Evolutionary conservation across 2,888 invertebrate genomes (phyloP), one percentile per base, ranked within the genome.

Genomic region (Drosophila buzzatii): DNA sequence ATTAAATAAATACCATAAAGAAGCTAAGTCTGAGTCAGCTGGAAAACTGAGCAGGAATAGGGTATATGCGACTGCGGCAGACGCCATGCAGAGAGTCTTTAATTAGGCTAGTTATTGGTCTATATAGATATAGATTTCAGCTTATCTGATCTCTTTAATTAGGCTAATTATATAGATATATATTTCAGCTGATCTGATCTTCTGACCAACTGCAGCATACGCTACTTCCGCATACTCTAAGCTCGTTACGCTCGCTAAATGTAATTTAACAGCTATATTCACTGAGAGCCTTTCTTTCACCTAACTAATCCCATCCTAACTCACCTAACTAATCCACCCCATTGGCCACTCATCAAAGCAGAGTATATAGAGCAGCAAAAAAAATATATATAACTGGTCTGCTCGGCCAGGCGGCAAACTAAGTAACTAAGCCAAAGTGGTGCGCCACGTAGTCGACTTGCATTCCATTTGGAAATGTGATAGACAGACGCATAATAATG

Each of bases 401-500:
- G 85, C 62, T 78, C 78, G 81, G 23, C 78, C 71, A 81, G 73
- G 85, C 85, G 81, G 83, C 72, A 85, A 85, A 78, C 84, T 79
- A 85, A 84, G 72, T 73, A 79, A 81, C 77, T 81, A 68, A 66
- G 76, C 79, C 65, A 82, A 85, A 85, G 81, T 85, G 84, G 80
- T 70, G 64, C 47, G 47, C 79, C 83, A 80, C 83, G 80, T 83
- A 70, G 80, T 73, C 66, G 70, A 67, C 80, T 64, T 14, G 76
- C 74, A 79, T 76, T 64, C 42, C 68, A 77, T 64, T 66, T 62
- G 57, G 74, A 76, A 76, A 81, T 80, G 78, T 60, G 76, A 80
- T 70, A 82, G 82, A 85, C 83, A 83, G 81, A 79, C 85, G 85
- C 83, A 84, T 84, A 85, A 84, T 84, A 85, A 84, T 85, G 83